Evolutionary conservation across 35 echinoderm and acorn worm species (phyloP).

Genomic region (Ophiothrix spiculata): DNA sequence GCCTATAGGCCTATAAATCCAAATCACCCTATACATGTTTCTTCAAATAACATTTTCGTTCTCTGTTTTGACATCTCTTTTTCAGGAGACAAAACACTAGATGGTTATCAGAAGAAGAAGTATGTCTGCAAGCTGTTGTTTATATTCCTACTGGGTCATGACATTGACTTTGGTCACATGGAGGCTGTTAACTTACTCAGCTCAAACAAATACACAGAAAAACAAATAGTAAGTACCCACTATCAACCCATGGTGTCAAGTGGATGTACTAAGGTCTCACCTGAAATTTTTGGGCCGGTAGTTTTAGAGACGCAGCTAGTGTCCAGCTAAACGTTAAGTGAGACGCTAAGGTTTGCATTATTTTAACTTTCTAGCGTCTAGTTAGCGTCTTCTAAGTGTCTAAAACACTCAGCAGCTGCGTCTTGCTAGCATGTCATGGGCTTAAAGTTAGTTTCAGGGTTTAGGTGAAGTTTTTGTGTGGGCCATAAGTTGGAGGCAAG

Average conservation of each 20-base stretch:
- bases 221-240: slow-evolving; percentile 99
- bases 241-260: too few relatives aligned
- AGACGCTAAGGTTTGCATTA: too few relatives aligned
- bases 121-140: slow-evolving; percentile 98
- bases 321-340: too few relatives aligned
- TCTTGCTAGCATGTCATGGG: too few relatives aligned
- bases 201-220: slow-evolving; percentile 98
- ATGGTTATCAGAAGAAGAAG: slow-evolving; percentile 99
- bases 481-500: too few relatives aligned
- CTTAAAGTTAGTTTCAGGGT: too few relatives aligned
- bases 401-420: too few relatives aligned
- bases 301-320: too few relatives aligned
- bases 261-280: neutral
- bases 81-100: slow-evolving; percentile 92
- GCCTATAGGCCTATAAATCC: too few relatives aligned
- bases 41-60: neutral
- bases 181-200: slow-evolving; percentile 95
- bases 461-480: too few relatives aligned
- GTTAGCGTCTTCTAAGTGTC: too few relatives aligned
- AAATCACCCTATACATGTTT: neutral
- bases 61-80: neutral
- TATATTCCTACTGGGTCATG: slow-evolving; percentile 95
- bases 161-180: slow-evolving; percentile 99
- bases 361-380: too few relatives aligned
- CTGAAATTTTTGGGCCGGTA: neutral